phyloP scores from a whole-genome alignment of 2,113 vertebrate genomes.

The Alces alces region DNA sequence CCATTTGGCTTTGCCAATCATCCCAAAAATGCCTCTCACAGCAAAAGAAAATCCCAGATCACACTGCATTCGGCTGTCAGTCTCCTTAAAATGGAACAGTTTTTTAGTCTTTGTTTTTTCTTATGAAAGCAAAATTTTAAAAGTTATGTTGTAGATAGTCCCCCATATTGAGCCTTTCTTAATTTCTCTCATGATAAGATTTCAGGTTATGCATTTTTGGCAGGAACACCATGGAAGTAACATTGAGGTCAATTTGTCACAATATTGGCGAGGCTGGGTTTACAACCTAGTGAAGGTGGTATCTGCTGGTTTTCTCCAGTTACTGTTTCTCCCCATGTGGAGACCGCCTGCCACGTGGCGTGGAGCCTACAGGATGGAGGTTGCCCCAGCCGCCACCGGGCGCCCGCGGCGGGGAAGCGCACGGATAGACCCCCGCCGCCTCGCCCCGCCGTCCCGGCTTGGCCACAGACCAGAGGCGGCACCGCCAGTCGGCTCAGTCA shows the following conservation, averaged over 20 bases:
- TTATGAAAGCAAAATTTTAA: neutral
- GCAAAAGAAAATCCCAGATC: neutral
- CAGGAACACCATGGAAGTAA: neutral
- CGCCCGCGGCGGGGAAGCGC: neutral
- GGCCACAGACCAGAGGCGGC: neutral
- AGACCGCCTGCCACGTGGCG: neutral
- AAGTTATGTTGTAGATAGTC: neutral
- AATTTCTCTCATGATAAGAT: neutral
- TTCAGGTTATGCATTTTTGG: neutral
- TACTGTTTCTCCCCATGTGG: neutral
- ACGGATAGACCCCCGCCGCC: neutral
- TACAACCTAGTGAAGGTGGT: neutral
- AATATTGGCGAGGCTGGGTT: neutral
- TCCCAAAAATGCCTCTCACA: neutral
- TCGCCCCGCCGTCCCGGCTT: fast-evolving
- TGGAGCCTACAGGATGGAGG: neutral
- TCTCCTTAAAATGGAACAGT: neutral
- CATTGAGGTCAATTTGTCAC: neutral
- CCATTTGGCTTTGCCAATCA: neutral
- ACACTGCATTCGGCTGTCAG: neutral
- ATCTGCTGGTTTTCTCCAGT: neutral
- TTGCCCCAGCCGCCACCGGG: neutral
- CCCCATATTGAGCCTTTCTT: neutral
- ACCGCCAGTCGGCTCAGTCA: fast-evolving
- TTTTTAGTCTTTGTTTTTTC: neutral